Conservation (phyloP, 1,140 invertebrate species). For the Zeugodacus cucurbitae region DNA sequence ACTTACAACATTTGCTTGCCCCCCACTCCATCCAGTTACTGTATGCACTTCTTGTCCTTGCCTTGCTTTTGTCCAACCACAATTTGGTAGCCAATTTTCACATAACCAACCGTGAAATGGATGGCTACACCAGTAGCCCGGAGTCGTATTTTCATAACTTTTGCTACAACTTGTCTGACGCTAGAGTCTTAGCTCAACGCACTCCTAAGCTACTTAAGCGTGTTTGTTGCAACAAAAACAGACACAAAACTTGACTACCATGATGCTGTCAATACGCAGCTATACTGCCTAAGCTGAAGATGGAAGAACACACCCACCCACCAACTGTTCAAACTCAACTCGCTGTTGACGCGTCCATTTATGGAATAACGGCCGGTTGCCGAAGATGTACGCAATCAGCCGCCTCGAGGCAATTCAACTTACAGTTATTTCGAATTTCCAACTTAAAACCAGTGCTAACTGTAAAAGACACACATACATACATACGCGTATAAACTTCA, state of each 20-base stretch:
- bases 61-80: not conserved
- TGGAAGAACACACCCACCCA: too few relatives aligned
- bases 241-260: not conserved
- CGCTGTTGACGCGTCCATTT: not conserved
- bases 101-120: constrained; percentile 5
- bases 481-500: not conserved
- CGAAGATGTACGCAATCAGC: not conserved
- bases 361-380: not conserved
- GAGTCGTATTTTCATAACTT: not conserved
- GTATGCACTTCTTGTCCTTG: not conserved
- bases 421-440: not conserved
- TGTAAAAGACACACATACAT: not conserved
- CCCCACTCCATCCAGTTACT: not conserved
- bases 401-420: not conserved
- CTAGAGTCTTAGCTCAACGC: not conserved
- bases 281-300: not conserved
- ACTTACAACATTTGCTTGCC: not conserved
- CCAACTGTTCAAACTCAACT: too few relatives aligned
- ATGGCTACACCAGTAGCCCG: not conserved
- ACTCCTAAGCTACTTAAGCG: not conserved
- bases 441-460: not conserved
- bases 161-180: not conserved
- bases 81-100: constrained; percentile 5
- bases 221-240: not conserved
- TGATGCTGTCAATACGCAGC: not conserved